Evolutionary conservation across 2,888 invertebrate species (phyloP).

Genomic region (Drosophila aldrichi): DNA sequence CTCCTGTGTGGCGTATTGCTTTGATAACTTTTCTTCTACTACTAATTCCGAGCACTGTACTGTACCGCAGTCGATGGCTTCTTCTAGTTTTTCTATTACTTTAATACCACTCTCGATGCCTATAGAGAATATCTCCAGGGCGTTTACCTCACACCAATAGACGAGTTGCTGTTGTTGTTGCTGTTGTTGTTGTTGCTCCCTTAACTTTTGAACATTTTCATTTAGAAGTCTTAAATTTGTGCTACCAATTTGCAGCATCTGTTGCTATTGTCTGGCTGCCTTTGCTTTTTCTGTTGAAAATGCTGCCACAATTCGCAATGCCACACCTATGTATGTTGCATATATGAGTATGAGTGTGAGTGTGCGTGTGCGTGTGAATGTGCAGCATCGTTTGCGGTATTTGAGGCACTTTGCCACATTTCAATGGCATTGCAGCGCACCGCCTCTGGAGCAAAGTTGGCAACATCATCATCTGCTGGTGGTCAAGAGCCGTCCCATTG

Average conservation of each 20-base stretch:
- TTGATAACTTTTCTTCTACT: constrained; percentile 1
- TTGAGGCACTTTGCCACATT: constrained; percentile 51
- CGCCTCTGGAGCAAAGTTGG: constrained; percentile 27
- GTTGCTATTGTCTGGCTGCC: constrained; percentile 47
- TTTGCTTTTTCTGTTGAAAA: constrained; percentile 16
- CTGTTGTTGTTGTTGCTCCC: background rate
- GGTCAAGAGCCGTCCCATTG: constrained; percentile 33
- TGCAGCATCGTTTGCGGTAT: constrained; percentile 47
- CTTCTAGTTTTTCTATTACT: constrained; percentile 4
- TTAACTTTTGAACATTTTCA: constrained; percentile 24
- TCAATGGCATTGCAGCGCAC: constrained; percentile 43
- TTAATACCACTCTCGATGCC: background rate
- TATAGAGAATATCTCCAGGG: background rate
- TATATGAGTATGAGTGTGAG: background rate
- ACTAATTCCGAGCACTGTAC: background rate
- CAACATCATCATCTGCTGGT: constrained; percentile 55
- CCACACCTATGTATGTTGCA: constrained; percentile 41
- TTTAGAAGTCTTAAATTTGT: constrained; percentile 10
- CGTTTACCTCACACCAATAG: background rate
- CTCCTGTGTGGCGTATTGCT: background rate
- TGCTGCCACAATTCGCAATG: constrained; percentile 27
- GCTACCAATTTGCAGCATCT: constrained; percentile 42
- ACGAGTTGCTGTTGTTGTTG: background rate
- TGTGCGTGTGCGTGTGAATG: constrained; percentile 5
- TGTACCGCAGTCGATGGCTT: background rate